phyloP scores from a whole-genome alignment of 2,113 vertebrate genomes.

The Halcyon malimbica region DNA sequence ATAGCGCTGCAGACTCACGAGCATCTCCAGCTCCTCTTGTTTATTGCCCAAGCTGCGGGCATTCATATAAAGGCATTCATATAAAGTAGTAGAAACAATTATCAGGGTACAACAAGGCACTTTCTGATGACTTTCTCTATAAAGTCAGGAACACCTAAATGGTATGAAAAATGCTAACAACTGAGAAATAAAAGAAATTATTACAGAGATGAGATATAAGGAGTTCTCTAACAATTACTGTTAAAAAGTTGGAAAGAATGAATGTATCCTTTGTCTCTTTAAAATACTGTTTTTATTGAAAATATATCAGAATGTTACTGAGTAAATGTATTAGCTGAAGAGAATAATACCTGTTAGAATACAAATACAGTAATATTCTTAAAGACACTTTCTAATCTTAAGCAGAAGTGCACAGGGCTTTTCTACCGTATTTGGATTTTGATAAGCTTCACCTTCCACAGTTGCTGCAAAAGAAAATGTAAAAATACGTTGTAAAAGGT shows the following conservation, averaged over 20 bases:
- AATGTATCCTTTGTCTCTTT: neutral
- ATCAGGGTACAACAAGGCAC: neutral
- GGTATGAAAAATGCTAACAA: neutral
- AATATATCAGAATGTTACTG: neutral
- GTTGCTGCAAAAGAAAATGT: neutral
- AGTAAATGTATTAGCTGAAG: neutral
- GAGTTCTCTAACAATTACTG: neutral
- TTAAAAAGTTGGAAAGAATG: neutral
- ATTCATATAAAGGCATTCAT: no score
- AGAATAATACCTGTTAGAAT: neutral
- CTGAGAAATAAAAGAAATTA: neutral
- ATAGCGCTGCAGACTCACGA: no score
- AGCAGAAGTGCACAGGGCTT: neutral
- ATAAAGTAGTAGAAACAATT: neutral
- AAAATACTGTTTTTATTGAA: neutral
- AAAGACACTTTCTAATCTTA: neutral
- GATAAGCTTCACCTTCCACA: neutral
- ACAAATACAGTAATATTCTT: neutral
- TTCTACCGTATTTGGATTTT: neutral
- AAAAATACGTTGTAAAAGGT: neutral
- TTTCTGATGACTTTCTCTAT: neutral
- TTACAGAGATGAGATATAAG: neutral
- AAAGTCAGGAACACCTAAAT: neutral
- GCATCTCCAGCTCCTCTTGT: no score
- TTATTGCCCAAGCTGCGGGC: no score